These are phyloP conservation scores for Steatocranus sp. DNA, from an alignment of 2,797 vertebrate genomes.

Conservation along the genomic window DNA sequence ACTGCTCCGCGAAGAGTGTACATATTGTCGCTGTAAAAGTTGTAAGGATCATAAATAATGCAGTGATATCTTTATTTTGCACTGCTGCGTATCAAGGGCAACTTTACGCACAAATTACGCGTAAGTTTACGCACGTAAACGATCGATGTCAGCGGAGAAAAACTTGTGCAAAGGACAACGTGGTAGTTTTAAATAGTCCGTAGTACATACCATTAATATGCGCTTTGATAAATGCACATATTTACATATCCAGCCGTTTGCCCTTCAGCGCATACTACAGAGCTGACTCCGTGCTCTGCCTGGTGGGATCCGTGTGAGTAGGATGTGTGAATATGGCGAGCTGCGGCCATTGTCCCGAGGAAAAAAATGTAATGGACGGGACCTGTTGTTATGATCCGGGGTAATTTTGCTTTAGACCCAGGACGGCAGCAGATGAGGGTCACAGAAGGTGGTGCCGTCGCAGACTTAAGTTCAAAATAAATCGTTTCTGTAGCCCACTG, in stretches of 20 bases:
- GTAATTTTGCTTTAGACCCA: slow-evolving; percentile 68
- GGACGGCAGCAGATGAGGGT: slow-evolving; percentile 67
- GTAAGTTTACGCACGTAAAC: slow-evolving; percentile 38
- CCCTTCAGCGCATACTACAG: not conserved
- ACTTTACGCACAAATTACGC: slow-evolving; percentile 54
- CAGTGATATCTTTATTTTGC: slow-evolving; percentile 59
- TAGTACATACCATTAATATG: slow-evolving; percentile 16
- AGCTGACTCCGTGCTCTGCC: slow-evolving; percentile 22
- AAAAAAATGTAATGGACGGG: slow-evolving; percentile 58
- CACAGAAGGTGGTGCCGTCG: slow-evolving; percentile 67
- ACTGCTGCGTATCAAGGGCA: not conserved
- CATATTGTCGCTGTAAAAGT: slow-evolving; percentile 48
- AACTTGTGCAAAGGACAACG: slow-evolving; percentile 13
- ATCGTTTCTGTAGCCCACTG: slow-evolving; percentile 27
- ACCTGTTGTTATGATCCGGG: slow-evolving; percentile 78
- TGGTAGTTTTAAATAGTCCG: slow-evolving; percentile 32
- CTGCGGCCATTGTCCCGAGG: slow-evolving; percentile 57
- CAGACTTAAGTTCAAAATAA: slow-evolving; percentile 46
- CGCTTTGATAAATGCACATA: slow-evolving; percentile 26
- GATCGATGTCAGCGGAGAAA: slow-evolving; percentile 7
- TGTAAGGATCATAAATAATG: slow-evolving; percentile 62
- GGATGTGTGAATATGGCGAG: slow-evolving; percentile 40
- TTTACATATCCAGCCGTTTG: slow-evolving; percentile 47
- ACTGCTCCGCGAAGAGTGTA: slow-evolving; percentile 4
- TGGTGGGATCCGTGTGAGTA: slow-evolving; percentile 44